Base-by-base conservation (phyloP, 2,888 invertebrate species). In the Escarpia spicata region DNA sequence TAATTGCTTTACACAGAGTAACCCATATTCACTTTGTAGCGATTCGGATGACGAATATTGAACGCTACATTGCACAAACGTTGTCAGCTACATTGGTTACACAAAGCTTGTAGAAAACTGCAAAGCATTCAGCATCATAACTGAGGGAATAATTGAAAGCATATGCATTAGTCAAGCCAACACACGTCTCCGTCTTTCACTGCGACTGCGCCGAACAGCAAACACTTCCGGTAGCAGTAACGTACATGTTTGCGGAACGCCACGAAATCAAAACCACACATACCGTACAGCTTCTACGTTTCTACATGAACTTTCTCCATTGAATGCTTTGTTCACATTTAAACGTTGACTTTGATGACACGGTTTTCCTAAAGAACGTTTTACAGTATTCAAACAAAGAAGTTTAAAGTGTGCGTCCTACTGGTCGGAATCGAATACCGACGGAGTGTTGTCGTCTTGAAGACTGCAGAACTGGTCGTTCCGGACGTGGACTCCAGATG, bases 361-460 rank as follows among this genome's bases (percentile, higher is more conserved):
- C n/a, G 6, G 6, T 75, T 75, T 75, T n/a, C 19, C 6, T n/a
- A 75, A 75, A 26, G 26, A 75, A 75, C 75, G 75, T 75, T 19
- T 75, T 15, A 19, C 19, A 26, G 2, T 15, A 26, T 19, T 75
- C 75, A 75, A 75, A 75, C 75, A 75, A 75, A 19, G 75, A 37
- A 37, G 37, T 37, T 75, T 75, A 75, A 75, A 26, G 26, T 75
- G 75, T 75, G 75, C n/a, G 75, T 75, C 75, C 19, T 1, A 75
- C 75, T 75, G 15, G 75, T 75, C 75, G 75, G 75, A 75, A 75
- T 75, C 75, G 75, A 75, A 75, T n/a, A 75, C 75, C 75, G 75
- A 75, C n/a, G 75, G 19, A 19, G 75, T 75, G 75, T n/a, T 75
- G 75, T 52, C 52, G 12, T 75, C 75, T 75, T 75, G 26, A 75